Base-by-base conservation (phyloP, 2,888 invertebrate genomes). In the Gasteruption jaculator region DNA sequence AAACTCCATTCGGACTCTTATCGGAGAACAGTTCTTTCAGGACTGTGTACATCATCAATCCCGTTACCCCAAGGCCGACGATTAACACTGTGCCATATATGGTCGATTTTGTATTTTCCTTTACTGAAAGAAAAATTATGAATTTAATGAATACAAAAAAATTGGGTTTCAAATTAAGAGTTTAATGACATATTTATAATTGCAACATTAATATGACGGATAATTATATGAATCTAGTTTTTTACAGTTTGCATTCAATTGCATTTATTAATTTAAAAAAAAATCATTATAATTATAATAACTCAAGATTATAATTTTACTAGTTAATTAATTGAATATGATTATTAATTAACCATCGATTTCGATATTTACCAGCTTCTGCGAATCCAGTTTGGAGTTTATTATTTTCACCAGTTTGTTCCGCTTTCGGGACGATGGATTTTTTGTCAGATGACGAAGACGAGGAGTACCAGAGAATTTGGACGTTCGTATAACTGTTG, bases 21-120 rank as follows among this genome's bases (percentile, higher is more conserved):
- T 84, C 82, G 2, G 93, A 92, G 71, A 94, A 91, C 16, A 95
- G 72, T 71, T 94, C 94, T 46, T 81, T 79, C 56, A 90, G 86
- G 43, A 94, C 82, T 37, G 86, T 81, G 68, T 85, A 94, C 63
- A 91, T 85, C 68, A 94, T 82, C 3, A 86, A 73, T 16, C 84
- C 86, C 26, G 91, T 90, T 1, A 92, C 81, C 25, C 86, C 87
- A 43, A 91, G 67, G 2, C 91, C 92, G 24, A 82, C 73, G 35
- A 92, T 59, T 52, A 94, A 88, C 2, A 95, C 81, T 10, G 85
- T 85, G 54, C 86, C 78, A 63, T 94, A 94, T 6, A 86, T 86
- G 3, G 81, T 85, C 51, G 92, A 92, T 73, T 92, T 91, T 2
- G 91, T 88, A 11, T 88, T 88, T 73, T 93, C 91, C 68, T 91